A percentile compares a stretch with the other conserved stretches of the same genome.
Conservation (phyloP, 2,888 invertebrate species). For the Pristionchus arcanus region DNA sequence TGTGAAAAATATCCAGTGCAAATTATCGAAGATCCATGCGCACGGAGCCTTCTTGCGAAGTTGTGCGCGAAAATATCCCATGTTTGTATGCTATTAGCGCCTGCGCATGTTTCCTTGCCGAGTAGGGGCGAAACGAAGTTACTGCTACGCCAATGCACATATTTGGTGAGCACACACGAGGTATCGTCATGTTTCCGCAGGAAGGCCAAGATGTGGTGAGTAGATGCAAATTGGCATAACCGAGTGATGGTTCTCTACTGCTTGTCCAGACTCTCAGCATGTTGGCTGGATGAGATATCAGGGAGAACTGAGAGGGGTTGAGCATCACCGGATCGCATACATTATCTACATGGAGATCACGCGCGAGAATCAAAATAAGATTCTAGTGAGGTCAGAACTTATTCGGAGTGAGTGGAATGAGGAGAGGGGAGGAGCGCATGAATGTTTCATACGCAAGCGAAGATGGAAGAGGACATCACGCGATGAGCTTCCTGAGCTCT, state of each 20-base stretch:
- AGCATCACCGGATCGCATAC: neutral
- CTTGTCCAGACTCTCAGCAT: too few species aligned
- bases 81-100: conserved; percentile 2
- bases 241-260: neutral
- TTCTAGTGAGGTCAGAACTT: conserved; percentile 16
- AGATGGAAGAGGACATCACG: conserved; percentile 44
- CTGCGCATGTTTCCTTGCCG: neutral
- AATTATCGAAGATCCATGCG: too few species aligned
- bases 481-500: neutral
- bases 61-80: neutral
- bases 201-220: neutral
- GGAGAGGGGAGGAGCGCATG: neutral
- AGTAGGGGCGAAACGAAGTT: neutral
- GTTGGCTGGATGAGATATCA: too few species aligned
- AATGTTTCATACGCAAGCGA: conserved; percentile 3
- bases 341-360: neutral
- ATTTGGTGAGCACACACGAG: neutral
- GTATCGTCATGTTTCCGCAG: neutral
- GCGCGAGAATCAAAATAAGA: neutral
- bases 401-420: neutral
- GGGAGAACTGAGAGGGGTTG: too few species aligned
- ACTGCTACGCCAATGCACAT: neutral
- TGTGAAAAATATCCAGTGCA: too few species aligned
- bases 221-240: neutral
- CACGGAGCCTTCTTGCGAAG: too few species aligned